A percentile compares a stretch with the other conserved stretches of the same genome.
These are phyloP conservation scores for Trichomycterus rosablanca DNA, from an alignment of 2,113 vertebrate genomes.

Conservation along the genomic window DNA sequence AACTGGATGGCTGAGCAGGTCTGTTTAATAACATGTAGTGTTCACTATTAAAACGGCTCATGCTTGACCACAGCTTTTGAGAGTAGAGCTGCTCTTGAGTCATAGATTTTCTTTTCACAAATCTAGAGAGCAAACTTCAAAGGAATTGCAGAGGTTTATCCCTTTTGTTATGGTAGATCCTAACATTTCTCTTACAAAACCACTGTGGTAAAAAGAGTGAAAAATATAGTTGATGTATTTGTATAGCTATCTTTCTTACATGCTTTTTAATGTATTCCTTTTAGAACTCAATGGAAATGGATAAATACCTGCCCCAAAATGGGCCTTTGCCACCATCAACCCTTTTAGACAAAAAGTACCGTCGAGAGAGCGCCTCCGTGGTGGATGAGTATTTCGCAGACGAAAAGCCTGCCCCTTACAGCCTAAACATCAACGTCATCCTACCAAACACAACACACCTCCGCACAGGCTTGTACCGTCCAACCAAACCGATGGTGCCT, in stretches of 20 bases:
- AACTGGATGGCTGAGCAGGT: constrained; percentile 1
- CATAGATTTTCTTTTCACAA: no score
- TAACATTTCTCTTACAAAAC: no score
- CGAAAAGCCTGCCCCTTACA: constrained; percentile 78
- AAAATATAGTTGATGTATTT: no score
- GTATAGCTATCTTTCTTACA: no score
- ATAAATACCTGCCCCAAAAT: constrained; percentile 75
- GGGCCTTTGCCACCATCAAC: constrained; percentile 39
- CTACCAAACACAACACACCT: constrained; percentile 81
- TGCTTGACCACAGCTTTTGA: neutral
- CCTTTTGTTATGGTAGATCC: no score
- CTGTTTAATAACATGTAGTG: neutral
- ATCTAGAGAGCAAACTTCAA: no score
- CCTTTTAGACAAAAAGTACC: constrained; percentile 76
- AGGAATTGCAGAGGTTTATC: no score
- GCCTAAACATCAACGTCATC: constrained; percentile 89
- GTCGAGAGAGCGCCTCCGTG: constrained; percentile 81
- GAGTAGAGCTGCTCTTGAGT: neutral
- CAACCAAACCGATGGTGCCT: constrained; percentile 60
- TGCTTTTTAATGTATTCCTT: neutral
- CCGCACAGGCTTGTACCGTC: constrained; percentile 82
- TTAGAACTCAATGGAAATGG: constrained; percentile 75
- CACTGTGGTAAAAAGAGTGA: no score
- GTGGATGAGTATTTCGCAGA: constrained; percentile 86
- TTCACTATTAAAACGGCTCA: constrained; percentile 30